Percentiles rank a stretch among this genome's conserved stretches.
Evolutionary conservation across 2,113 vertebrate species (phyloP).

Genomic region (Aythya baeri): DNA sequence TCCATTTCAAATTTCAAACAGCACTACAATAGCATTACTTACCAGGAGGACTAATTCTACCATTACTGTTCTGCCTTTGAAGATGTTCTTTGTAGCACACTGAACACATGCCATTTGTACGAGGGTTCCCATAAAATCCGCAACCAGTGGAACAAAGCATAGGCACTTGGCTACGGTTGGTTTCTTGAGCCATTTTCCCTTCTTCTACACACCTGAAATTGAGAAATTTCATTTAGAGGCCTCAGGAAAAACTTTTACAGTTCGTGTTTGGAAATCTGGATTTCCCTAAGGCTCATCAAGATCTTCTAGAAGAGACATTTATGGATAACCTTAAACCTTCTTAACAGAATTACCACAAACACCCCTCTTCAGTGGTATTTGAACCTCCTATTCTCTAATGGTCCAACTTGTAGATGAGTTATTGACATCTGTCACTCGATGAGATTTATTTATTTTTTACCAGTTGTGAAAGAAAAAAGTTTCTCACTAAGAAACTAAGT

Average conservation of each 20-base stretch:
- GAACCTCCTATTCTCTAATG: too few relatives aligned
- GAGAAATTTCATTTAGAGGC: not conserved
- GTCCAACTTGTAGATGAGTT: not conserved
- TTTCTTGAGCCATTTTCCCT: constrained; percentile 90
- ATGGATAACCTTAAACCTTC: not conserved
- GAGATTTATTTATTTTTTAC: not conserved
- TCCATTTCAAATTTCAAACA: not conserved
- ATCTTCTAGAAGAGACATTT: not conserved
- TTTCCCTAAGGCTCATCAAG: not conserved
- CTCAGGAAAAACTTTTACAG: not conserved
- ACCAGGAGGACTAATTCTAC: constrained; percentile 88
- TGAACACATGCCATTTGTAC: constrained; percentile 90
- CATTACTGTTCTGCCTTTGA: constrained; percentile 87
- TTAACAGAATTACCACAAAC: not conserved
- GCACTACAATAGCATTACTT: not conserved
- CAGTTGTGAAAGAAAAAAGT: not conserved
- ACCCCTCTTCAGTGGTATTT: not conserved
- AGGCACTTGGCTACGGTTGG: constrained; percentile 89
- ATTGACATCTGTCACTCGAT: not conserved
- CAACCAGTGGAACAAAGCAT: constrained; percentile 90
- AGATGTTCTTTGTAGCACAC: constrained; percentile 92
- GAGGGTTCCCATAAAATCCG: constrained; percentile 90
- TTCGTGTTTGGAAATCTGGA: not conserved
- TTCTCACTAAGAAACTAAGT: not conserved
- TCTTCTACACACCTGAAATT: constrained; percentile 76